Conservation (phyloP, 2,113 vertebrate genomes). For the Lepus timidus region DNA sequence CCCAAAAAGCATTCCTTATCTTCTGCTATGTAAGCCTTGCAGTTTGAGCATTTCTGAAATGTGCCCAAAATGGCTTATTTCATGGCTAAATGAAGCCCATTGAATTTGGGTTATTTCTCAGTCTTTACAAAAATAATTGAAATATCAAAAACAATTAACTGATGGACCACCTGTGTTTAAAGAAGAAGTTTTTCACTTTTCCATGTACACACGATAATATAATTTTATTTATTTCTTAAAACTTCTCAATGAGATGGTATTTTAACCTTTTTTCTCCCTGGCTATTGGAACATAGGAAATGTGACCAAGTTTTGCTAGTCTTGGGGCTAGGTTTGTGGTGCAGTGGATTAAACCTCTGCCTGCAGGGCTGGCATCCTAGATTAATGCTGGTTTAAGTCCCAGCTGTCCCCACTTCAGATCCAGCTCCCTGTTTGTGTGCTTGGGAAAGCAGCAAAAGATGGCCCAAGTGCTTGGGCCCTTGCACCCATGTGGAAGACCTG, state of each 20-base stretch:
- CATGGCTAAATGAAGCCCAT: background rate
- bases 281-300: background rate
- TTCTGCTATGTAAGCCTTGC: background rate
- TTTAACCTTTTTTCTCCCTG: background rate
- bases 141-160: background rate
- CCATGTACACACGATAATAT: background rate
- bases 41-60: background rate
- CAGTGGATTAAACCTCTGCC: no score
- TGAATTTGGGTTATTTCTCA: constrained; percentile 6
- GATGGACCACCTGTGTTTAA: background rate
- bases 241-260: background rate
- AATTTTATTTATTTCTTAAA: constrained; percentile 14
- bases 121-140: background rate
- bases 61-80: background rate
- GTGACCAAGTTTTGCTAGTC: background rate
- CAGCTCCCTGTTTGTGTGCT: no score
- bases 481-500: no score
- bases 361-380: no score
- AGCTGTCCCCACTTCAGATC: no score
- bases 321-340: no score
- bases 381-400: no score
- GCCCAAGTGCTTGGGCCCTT: no score
- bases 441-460: no score
- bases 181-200: background rate
- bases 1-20: background rate